Evolutionary conservation across 2,797 vertebrate species (phyloP).

Genomic region (Microctenopoma stevenorrisi): DNA sequence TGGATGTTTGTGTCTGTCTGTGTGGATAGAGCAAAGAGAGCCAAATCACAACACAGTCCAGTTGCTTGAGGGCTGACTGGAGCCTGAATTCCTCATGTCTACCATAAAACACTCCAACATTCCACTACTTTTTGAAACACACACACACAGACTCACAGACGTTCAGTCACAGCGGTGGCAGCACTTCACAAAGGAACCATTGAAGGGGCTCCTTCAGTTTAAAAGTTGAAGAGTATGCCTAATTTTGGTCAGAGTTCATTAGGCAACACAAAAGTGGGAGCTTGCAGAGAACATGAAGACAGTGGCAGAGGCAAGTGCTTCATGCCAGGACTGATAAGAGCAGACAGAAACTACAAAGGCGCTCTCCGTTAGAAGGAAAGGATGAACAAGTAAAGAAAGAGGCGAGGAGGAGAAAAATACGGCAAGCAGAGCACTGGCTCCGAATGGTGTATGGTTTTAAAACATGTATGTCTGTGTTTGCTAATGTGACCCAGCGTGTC

Average conservation of each 20-base stretch:
- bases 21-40: constrained; percentile 36
- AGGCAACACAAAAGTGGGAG: constrained; percentile 85
- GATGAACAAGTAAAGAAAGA: constrained; percentile 69
- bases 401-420: constrained; percentile 61
- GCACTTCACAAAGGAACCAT: constrained; percentile 84
- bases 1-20: constrained; percentile 22
- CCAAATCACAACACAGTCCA: constrained; percentile 56
- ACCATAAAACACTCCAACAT: constrained; percentile 78
- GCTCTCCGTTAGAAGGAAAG: constrained; percentile 75
- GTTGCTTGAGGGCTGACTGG: constrained; percentile 70
- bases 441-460: constrained; percentile 64
- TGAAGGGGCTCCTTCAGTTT: constrained; percentile 83
- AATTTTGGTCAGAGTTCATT: constrained; percentile 89
- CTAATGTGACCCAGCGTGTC: constrained; percentile 61
- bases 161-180: constrained; percentile 64
- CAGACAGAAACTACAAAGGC: constrained; percentile 82
- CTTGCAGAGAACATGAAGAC: constrained; percentile 84
- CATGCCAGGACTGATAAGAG: constrained; percentile 83
- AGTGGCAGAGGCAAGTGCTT: constrained; percentile 85
- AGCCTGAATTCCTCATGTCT: constrained; percentile 82
- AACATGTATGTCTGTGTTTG: constrained; percentile 72
- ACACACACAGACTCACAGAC: constrained; percentile 31
- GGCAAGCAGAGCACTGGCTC: constrained; percentile 62
- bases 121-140: constrained; percentile 72
- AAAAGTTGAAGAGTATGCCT: constrained; percentile 88